These are phyloP conservation scores for Augochlora pura DNA, from an alignment of 1,140 invertebrate species.

Conservation along the genomic window DNA sequence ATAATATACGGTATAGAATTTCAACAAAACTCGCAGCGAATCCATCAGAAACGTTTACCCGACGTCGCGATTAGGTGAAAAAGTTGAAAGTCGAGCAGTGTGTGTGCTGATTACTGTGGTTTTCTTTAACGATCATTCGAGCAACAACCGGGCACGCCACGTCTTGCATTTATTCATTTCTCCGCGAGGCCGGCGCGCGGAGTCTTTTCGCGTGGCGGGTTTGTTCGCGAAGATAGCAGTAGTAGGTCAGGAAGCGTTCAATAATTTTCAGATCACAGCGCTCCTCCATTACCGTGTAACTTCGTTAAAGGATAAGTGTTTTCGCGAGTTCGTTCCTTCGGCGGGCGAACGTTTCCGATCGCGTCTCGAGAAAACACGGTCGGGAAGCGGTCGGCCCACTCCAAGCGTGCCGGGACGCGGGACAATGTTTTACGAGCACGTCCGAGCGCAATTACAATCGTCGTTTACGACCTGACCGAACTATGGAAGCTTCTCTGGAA, in stretches of 20 bases:
- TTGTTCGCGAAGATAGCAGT: too few species aligned
- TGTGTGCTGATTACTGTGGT: too few species aligned
- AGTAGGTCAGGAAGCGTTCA: background rate
- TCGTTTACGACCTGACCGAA: constrained; percentile 23
- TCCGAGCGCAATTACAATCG: constrained; percentile 11
- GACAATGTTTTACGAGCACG: constrained; percentile 19
- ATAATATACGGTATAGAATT: too few species aligned
- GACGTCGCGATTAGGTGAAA: too few species aligned
- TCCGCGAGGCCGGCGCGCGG: too few species aligned
- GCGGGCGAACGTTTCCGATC: background rate
- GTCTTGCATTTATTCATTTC: too few species aligned
- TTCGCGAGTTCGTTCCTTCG: background rate
- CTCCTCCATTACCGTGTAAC: background rate
- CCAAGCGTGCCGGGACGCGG: background rate
- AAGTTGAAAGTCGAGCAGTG: too few species aligned
- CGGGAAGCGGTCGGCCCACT: background rate
- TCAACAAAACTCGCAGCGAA: too few species aligned
- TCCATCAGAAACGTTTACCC: too few species aligned
- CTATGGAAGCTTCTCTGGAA: constrained; percentile 7
- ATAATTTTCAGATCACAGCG: constrained; percentile 7
- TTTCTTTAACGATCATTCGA: too few species aligned
- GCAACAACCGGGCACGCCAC: too few species aligned
- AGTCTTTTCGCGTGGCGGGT: too few species aligned
- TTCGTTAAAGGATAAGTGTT: constrained; percentile 1
- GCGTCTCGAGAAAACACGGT: constrained; percentile 41